phyloP scores from a whole-genome alignment of 2,113 vertebrate genomes.

The Addax nasomaculatus region DNA sequence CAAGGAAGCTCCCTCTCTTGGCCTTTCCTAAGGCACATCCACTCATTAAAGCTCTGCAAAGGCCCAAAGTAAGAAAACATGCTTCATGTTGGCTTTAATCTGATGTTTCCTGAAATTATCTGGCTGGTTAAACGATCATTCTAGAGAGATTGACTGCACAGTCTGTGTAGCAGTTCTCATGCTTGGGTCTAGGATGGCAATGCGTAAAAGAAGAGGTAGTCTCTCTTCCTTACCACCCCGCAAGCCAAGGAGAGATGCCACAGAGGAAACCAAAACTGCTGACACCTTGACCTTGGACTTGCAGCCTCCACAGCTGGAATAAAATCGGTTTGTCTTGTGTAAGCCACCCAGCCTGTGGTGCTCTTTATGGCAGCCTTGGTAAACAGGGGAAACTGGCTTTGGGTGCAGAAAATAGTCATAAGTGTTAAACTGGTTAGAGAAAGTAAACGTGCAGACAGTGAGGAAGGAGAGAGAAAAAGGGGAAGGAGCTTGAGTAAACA shows the following conservation, averaged over 20 bases:
- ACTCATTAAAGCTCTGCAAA: not conserved
- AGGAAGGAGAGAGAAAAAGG: not conserved
- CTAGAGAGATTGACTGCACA: not conserved
- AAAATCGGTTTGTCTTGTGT: not conserved
- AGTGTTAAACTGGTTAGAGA: not conserved
- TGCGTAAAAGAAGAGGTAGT: not conserved
- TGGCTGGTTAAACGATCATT: no score
- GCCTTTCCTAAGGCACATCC: not conserved
- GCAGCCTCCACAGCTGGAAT: not conserved
- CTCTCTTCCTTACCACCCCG: not conserved
- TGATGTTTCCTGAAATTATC: not conserved
- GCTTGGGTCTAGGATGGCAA: not conserved
- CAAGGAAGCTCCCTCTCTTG: no score
- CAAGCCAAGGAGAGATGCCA: not conserved
- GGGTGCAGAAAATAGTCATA: not conserved
- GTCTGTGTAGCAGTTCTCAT: accelerated
- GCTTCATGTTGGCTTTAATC: not conserved
- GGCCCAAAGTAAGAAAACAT: not conserved
- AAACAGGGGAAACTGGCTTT: not conserved
- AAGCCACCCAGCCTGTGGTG: not conserved
- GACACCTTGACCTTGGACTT: not conserved
- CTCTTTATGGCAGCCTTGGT: not conserved
- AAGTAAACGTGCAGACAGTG: accelerated
- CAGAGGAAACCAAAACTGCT: not conserved
- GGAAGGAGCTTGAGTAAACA: not conserved